Conservation (phyloP, 2,888 invertebrate species). For the Amaurobius ferox region DNA sequence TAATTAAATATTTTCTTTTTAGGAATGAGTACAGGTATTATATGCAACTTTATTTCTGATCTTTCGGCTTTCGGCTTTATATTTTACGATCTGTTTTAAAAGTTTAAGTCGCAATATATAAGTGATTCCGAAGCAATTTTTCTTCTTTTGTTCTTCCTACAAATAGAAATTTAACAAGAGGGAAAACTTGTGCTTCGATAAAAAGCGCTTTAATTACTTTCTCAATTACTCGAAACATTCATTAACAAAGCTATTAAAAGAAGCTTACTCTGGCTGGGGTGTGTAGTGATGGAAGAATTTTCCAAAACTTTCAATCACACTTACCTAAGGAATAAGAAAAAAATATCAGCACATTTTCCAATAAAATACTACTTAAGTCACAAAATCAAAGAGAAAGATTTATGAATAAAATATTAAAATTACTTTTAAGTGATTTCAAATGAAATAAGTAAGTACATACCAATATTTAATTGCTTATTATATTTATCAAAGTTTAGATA, state of each 20-base stretch:
- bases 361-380: neutral
- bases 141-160: neutral
- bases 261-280: conserved; percentile 21
- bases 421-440: no score
- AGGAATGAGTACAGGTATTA: no score
- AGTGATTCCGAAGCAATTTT: neutral
- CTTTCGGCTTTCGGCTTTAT: no score
- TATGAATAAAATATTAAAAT: neutral
- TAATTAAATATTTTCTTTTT: no score
- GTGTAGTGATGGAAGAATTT: neutral
- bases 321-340: conserved; percentile 41
- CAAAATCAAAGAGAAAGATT: neutral
- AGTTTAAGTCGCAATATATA: no score
- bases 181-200: neutral
- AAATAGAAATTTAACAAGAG: neutral
- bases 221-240: conserved; percentile 24
- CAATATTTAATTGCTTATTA: no score
- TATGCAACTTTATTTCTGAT: no score
- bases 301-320: conserved; percentile 31
- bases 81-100: no score
- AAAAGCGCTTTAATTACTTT: conserved; percentile 7
- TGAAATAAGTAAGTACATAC: no score
- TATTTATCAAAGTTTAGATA: no score
- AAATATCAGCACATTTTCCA: conserved; percentile 10
- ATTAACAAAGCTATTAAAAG: conserved; percentile 46